phyloP scores from a whole-genome alignment of 2,888 invertebrate genomes.

The Drosophila affinis region DNA sequence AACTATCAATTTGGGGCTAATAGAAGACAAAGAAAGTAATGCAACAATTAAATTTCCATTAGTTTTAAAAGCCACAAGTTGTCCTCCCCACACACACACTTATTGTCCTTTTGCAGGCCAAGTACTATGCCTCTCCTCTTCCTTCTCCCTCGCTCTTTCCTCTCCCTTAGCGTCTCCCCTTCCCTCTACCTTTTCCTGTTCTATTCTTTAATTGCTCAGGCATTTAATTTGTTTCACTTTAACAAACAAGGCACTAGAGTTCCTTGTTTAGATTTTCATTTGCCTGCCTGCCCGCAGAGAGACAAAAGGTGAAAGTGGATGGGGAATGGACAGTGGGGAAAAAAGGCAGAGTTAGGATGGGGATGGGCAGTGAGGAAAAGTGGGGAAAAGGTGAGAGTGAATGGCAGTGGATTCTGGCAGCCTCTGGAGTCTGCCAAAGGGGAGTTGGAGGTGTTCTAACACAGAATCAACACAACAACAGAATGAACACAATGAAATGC shows the following conservation, averaged over 20 bases:
- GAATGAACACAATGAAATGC: conserved; percentile 11
- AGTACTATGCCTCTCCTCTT: neutral
- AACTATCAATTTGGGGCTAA: neutral
- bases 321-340: neutral
- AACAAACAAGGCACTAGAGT: conserved; percentile 43
- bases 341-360: no score
- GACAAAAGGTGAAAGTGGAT: conserved; percentile 41
- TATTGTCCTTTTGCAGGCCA: neutral
- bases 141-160: no score
- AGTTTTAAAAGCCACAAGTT: no score
- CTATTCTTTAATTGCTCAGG: conserved; percentile 40
- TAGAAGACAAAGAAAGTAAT: neutral
- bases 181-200: neutral
- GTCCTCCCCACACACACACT: conserved; percentile 2
- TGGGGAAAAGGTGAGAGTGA: neutral
- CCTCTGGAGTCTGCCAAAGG: neutral
- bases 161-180: no score
- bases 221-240: conserved; percentile 61
- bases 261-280: conserved; percentile 48
- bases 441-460: neutral
- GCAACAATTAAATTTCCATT: neutral
- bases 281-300: conserved; percentile 30
- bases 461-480: conserved; percentile 19
- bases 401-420: no score
- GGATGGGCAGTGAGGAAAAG: neutral